phyloP scores from a whole-genome alignment of 2,113 vertebrate species.

The Lagopus muta region DNA sequence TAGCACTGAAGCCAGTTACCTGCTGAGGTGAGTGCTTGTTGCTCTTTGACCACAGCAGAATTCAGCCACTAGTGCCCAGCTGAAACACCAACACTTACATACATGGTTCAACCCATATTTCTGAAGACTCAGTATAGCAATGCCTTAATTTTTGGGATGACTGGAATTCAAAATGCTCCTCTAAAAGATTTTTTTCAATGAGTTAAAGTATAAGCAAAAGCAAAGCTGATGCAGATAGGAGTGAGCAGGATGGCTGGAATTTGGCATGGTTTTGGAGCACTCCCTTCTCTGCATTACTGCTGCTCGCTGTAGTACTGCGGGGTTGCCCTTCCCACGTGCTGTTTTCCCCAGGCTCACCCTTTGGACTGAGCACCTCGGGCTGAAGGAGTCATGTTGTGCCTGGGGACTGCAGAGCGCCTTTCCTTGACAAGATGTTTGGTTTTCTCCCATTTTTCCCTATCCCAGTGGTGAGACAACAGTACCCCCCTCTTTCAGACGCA shows the following conservation, averaged over 20 bases:
- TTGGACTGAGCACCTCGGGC: background rate
- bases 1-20: background rate
- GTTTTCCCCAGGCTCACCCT: background rate
- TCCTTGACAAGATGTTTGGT: accelerated
- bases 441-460: background rate
- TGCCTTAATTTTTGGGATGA: background rate
- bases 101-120: background rate
- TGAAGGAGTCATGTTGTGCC: background rate
- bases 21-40: background rate
- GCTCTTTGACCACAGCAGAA: background rate
- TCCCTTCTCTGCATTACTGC: background rate
- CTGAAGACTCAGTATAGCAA: background rate
- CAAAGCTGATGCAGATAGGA: background rate
- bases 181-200: background rate
- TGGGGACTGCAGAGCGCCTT: background rate
- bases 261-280: background rate
- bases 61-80: background rate
- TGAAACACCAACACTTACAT: background rate
- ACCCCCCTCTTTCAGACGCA: background rate
- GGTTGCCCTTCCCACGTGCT: background rate
- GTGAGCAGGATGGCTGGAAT: background rate
- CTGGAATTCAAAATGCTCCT: background rate
- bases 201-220: background rate
- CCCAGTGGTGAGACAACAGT: accelerated
- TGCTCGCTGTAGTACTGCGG: background rate